Base-by-base conservation (phyloP, 37 sponge, comb jelly and placozoan species). In the Agelas oroides region DNA sequence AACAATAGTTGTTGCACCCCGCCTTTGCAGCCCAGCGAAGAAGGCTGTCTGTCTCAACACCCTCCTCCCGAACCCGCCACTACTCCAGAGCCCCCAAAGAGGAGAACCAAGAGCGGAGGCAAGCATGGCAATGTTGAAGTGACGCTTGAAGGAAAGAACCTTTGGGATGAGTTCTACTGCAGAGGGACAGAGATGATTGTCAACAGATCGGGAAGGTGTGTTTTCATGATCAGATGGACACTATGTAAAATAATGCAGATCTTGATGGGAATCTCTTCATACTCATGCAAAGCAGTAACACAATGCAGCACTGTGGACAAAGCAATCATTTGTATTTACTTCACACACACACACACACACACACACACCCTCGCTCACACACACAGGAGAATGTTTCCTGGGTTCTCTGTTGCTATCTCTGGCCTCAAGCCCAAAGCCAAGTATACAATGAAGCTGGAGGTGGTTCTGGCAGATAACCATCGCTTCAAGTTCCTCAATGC, bases 371-470 rank as follows among this genome's bases (percentile, higher is more conserved):
- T n/a, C n/a, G n/a, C n/a, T 36, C 25, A 64, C 71, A 3, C 8
- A 35, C 78, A 36, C 78, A 97, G 98, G 82, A 82, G 98, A 11
- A 97, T 97, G 98, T 97, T 97, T 76, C 98, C 98, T 1, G 91
- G 89, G 1, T 86, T 97, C 58, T 80, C 88, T 24, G 73, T 90
- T 0, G 71, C 80, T 23, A 69, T 97, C 20, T 76, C 39, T 75
- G 95, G 95, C 13, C 81, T 97, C 54, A 90, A 92, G 79, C 95
- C 95, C 16, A 90, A 92, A 52, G 86, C 79, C 32, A 91, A 86
- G 71, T 97, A 97, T 82, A 85, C 92, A 18, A 90, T 97, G 87
- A 91, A 92, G 41, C 77, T 94, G 86, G 98, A 94, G 40, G 77
- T 97, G 25, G 79, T 92, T 2, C 89, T 90, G 28, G 98, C 93